Evolutionary conservation across 2,888 invertebrate genomes (phyloP), one percentile per base, ranked within the genome.

Genomic region (Neocrepidodera transversa): DNA sequence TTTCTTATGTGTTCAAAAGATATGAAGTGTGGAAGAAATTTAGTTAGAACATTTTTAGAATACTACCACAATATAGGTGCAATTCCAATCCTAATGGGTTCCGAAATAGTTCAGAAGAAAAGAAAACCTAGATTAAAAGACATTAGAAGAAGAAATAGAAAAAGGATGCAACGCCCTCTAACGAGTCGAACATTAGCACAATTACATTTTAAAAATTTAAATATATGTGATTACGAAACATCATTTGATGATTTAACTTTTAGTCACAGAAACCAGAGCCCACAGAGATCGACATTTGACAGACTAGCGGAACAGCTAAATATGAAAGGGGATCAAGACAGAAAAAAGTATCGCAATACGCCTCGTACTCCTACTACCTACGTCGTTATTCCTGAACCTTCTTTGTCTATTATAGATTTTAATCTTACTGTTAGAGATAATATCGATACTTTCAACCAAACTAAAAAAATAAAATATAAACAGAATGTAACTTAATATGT

Each of bases 31-130:
- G 92, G 92, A 0, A 83, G 92, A 60, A 92, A 92, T 77, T 78
- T 93, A 63, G 87, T 87, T 0, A 82, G 89, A 40, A 89, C 92
- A 1, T 86, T 92, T 73, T 79, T 91, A 54, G 92, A 93, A 76
- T 93, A 92, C 79, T 93, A 93, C 80, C 87, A 88, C 69, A 84
- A 88, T 59, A 87, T 85, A 23, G 91, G 91, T 47, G 83, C 88
- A 48, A 84, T 90, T 61, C 84, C 87, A 0, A 75, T 81, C 13
- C 80, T 81, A 42, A 65, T 81, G 49, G 75, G 80, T 1, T 69
- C 76, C 1, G 82, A 83, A 66, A 67, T 82, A 32, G 68, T 75
- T n/a, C 73, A 71, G 42, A 76, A 73, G 60, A 70, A 66, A 38
- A 65, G 62, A 48, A 49, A 65, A 45, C 66, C 66, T 8, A 62